A percentile compares a stretch with the other conserved stretches of the same genome.
Evolutionary conservation across 2,113 vertebrate species (phyloP).

Genomic region (Notiomystis cincta): DNA sequence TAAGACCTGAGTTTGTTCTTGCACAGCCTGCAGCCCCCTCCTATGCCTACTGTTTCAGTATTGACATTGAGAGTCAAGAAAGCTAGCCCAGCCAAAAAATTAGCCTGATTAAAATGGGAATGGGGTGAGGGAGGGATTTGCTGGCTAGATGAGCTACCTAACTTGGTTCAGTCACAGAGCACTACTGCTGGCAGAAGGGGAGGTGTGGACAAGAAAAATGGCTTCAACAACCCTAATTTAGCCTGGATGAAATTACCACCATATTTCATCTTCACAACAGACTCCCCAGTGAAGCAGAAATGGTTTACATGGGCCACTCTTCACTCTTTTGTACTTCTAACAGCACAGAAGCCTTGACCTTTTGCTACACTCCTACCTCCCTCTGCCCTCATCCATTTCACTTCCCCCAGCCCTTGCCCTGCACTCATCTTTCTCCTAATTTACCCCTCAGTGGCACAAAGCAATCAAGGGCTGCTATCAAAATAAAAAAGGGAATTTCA

Average conservation of each 20-base stretch:
- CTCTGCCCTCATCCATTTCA: neutral
- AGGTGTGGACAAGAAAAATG: neutral
- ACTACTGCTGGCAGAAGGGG: neutral
- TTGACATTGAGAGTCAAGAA: neutral
- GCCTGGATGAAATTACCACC: neutral
- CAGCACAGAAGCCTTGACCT: neutral
- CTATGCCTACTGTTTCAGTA: neutral
- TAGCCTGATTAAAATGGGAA: neutral
- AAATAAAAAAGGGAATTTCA: neutral
- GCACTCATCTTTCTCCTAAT: neutral
- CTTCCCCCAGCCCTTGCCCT: neutral
- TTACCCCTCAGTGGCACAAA: neutral
- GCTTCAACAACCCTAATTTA: neutral
- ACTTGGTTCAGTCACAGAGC: neutral
- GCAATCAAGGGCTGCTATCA: neutral
- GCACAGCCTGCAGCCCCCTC: neutral
- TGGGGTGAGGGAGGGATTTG: neutral
- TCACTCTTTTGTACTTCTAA: neutral
- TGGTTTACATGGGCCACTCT: neutral
- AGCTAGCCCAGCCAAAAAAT: neutral
- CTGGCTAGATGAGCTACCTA: neutral
- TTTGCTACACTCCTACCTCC: neutral
- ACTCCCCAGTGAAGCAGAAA: neutral
- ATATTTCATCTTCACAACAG: neutral
- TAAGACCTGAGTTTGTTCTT: neutral